These are phyloP conservation scores for Melanargia galathea DNA, from an alignment of 2,888 invertebrate genomes.

Conservation along the genomic window DNA sequence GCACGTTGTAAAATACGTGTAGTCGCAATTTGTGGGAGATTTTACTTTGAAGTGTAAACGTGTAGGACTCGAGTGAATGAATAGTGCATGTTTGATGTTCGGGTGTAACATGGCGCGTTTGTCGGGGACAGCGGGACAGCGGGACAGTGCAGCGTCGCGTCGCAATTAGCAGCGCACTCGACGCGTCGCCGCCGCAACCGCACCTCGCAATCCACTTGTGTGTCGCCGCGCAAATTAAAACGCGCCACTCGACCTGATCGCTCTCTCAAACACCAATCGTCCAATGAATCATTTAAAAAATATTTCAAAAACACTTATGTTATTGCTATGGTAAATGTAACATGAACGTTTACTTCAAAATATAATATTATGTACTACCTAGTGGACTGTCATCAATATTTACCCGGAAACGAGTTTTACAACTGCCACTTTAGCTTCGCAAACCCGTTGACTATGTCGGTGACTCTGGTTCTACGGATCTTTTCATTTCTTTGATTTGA, in stretches of 20 bases:
- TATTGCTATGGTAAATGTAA: background rate
- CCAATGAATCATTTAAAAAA: constrained; percentile 56
- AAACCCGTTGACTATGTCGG: too few species aligned
- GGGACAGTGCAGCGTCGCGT: too few species aligned
- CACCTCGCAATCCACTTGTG: constrained; percentile 71
- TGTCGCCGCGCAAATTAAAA: constrained; percentile 82
- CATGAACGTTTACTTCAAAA: background rate
- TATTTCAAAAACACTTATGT: constrained; percentile 42
- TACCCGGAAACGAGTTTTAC: background rate
- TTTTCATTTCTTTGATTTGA: too few species aligned
- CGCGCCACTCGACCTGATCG: constrained; percentile 73
- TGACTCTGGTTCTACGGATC: too few species aligned
- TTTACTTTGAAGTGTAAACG: constrained; percentile 33
- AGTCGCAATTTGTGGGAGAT: constrained; percentile 27
- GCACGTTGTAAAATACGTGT: constrained; percentile 50
- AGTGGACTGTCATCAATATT: background rate
- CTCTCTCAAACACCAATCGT: constrained; percentile 68
- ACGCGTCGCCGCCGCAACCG: constrained; percentile 65
- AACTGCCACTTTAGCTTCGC: too few species aligned
- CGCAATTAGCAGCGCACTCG: constrained; percentile 80
- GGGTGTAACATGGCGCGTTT: constrained; percentile 53
- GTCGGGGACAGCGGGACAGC: constrained; percentile 60
- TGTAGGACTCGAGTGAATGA: constrained; percentile 24
- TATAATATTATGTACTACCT: background rate
- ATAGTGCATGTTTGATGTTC: constrained; percentile 52